Conservation (phyloP, 2,888 invertebrate species). For the Junonia oenone region DNA sequence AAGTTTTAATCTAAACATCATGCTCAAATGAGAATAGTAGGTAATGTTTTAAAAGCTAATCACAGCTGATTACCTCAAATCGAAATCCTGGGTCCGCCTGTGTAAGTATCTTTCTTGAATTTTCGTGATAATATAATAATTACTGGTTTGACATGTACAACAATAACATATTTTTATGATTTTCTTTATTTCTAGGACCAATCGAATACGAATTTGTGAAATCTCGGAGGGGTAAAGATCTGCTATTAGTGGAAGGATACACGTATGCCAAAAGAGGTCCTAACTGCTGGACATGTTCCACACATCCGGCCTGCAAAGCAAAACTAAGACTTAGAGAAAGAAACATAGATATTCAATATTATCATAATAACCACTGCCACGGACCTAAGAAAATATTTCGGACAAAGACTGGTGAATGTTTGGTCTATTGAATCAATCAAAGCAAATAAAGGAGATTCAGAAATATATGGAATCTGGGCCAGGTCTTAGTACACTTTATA, state of each 20-base stretch:
- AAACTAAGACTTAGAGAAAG: constrained; percentile 36
- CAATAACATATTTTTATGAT: background rate
- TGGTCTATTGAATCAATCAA: too few species aligned
- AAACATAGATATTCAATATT: constrained; percentile 31
- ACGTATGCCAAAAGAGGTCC: constrained; percentile 34
- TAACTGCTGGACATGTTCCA: constrained; percentile 45
- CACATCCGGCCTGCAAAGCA: constrained; percentile 36
- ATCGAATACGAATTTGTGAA: constrained; percentile 33
- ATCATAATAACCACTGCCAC: constrained; percentile 36
- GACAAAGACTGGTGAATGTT: constrained; percentile 19
- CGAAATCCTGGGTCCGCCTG: too few species aligned
- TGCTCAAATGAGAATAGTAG: too few species aligned
- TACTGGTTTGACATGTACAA: too few species aligned
- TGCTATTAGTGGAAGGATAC: constrained; percentile 36
- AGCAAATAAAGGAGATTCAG: too few species aligned
- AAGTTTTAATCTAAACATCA: too few species aligned
- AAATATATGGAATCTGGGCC: too few species aligned
- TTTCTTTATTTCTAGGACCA: constrained; percentile 6
- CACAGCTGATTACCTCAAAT: too few species aligned
- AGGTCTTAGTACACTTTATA: too few species aligned
- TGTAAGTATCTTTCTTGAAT: too few species aligned
- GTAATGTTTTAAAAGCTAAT: background rate
- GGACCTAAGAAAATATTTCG: constrained; percentile 32
- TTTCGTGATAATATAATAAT: too few species aligned
- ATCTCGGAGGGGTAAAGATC: constrained; percentile 39